Percentiles rank a stretch among this genome's conserved stretches.
phyloP scores from a whole-genome alignment of 92 coral and sea anemone species.

The Epizoanthus rinbou region DNA sequence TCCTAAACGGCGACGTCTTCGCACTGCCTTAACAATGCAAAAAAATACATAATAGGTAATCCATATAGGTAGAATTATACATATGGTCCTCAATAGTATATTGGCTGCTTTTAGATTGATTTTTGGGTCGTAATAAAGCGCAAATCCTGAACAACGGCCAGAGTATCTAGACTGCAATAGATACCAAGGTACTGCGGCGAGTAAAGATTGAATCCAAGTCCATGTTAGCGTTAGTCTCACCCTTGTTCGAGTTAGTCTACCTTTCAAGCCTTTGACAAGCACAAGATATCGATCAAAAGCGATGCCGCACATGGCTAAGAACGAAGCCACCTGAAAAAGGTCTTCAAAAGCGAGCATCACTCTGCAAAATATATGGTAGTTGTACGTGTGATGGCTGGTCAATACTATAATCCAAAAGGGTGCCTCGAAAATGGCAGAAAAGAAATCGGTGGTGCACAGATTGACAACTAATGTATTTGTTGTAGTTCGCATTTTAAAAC shows the following conservation, averaged over 20 bases:
- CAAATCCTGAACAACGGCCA: constrained; percentile 57
- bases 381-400: constrained; percentile 53
- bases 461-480: constrained; percentile 82
- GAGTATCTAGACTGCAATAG: constrained; percentile 39
- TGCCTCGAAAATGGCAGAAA: constrained; percentile 74
- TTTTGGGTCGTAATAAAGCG: constrained; percentile 74
- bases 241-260: constrained; percentile 68
- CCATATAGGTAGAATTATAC: constrained; percentile 62
- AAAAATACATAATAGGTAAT: constrained; percentile 70
- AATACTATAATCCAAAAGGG: constrained; percentile 69
- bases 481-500: constrained; percentile 80
- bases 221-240: constrained; percentile 60
- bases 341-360: constrained; percentile 67
- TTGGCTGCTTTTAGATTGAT: constrained; percentile 44
- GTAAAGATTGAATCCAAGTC: constrained; percentile 73
- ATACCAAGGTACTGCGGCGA: constrained; percentile 75
- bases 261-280: constrained; percentile 74
- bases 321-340: constrained; percentile 73
- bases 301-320: constrained; percentile 81
- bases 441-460: constrained; percentile 70
- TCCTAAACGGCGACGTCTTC: constrained; percentile 77
- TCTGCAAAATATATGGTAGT: constrained; percentile 57
- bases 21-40: constrained; percentile 70
- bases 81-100: constrained; percentile 52
- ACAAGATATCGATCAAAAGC: constrained; percentile 79